Conservation (phyloP, 1,140 invertebrate genomes). For the Gryllus bimaculatus region DNA sequence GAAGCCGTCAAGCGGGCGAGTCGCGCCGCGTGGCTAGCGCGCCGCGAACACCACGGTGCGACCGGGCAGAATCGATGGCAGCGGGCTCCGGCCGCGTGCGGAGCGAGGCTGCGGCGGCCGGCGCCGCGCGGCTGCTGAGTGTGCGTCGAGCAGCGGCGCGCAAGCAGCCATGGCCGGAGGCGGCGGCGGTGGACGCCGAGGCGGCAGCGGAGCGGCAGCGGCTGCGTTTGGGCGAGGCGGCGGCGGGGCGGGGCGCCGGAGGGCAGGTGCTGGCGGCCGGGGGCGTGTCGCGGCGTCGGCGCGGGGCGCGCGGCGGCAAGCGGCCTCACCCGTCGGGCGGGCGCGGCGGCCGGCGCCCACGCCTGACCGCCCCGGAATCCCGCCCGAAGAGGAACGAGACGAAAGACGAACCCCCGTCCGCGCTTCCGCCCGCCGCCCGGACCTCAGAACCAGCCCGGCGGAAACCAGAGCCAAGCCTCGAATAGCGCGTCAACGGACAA, state of each 20-base stretch:
- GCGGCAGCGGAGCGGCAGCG: neutral
- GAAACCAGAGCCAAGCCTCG: constrained; percentile 23
- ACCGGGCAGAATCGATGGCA: neutral
- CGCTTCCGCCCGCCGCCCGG: neutral
- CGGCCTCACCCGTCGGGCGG: neutral
- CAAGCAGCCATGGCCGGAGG: neutral
- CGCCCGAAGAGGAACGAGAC: neutral
- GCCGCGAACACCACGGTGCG: neutral
- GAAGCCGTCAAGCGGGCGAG: too few relatives aligned
- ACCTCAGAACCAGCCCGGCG: neutral
- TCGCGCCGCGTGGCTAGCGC: neutral
- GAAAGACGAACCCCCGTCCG: neutral
- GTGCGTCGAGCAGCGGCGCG: neutral
- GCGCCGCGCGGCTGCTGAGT: neutral
- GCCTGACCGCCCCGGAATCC: neutral
- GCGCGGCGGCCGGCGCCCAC: neutral
- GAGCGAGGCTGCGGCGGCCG: neutral
- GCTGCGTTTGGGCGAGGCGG: too few relatives aligned
- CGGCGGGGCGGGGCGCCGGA: constrained; percentile 3
- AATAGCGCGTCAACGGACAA: constrained; percentile 11
- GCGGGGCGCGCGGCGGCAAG: constrained; percentile 21
- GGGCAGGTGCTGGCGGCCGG: constrained; percentile 18
- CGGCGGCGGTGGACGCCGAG: neutral
- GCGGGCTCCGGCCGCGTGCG: too few relatives aligned
- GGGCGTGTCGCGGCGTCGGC: constrained; percentile 22